Evolutionary conservation across 2,888 invertebrate genomes (phyloP), one percentile per base, ranked within the genome.

Genomic region (Rotaria socialis): DNA sequence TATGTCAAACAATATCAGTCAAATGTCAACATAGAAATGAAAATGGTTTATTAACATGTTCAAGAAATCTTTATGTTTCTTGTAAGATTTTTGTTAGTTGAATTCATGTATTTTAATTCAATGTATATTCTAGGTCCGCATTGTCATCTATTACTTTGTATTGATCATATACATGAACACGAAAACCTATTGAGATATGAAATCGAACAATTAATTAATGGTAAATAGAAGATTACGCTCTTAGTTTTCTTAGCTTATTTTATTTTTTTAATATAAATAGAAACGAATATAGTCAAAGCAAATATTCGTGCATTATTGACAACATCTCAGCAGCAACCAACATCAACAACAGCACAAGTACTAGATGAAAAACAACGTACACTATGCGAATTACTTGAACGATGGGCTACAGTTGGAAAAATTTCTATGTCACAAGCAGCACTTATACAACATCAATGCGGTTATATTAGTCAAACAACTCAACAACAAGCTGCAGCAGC

Each of bases 261-360:
- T 55, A 16, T 27, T 67, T 35, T 27, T 67, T 27, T 35, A 2
- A 0, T 67, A 27, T 35, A 19, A 60, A 67, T 67, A 67, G 80
- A 80, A 80, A 80, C 80, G 22, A 80, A 80, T 80, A 80, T 80
- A 41, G 80, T 80, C 14, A 80, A 80, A 80, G 80, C 80, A 80
- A 80, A 80, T 47, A 80, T 80, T 80, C 80, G 80, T n/a, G 80
- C 80, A 47, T 80, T 80, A 47, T 80, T 80, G 47, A 80, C 80
- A 47, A 80, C 80, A n/a, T 47, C 80, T n/a, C 80, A 80, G 24
- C 47, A 43, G 0, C 98, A 98, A 98, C 98, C 98, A 0, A 99
- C 98, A 10, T 97, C 98, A 16, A 97, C 97, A 1, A 99, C 98
- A 0, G 98, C 99, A 5, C 98, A 99, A 92, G 99, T 99, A 90